Percentiles rank a stretch among this genome's conserved stretches.
These are phyloP conservation scores for Sussaba pulchella DNA, from an alignment of 2,888 invertebrate genomes.

Conservation along the genomic window DNA sequence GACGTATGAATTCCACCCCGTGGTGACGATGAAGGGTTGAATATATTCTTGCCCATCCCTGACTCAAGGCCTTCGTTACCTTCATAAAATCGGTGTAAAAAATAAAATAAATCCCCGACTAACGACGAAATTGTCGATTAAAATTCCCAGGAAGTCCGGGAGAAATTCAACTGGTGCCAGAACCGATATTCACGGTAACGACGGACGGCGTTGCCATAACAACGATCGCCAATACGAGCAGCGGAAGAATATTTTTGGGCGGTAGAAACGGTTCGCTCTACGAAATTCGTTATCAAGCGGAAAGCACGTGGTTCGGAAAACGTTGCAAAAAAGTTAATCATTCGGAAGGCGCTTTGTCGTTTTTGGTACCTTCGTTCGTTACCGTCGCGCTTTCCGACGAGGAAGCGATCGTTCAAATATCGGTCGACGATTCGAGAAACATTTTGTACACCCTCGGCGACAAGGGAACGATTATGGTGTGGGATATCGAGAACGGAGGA, in stretches of 20 bases:
- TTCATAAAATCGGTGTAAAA: no score
- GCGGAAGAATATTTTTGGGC: constrained; percentile 97
- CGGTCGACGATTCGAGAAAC: constrained; percentile 94
- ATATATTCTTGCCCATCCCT: no score
- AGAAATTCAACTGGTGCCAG: constrained; percentile 96
- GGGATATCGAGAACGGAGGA: constrained; percentile 94
- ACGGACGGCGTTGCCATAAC: constrained; percentile 95
- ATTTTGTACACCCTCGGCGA: constrained; percentile 96
- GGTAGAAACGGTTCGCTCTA: constrained; percentile 97
- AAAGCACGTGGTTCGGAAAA: constrained; percentile 97
- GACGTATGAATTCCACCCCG: no score
- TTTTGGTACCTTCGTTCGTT: constrained; percentile 95
- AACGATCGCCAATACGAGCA: constrained; percentile 91
- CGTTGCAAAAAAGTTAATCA: constrained; percentile 98
- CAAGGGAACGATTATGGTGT: constrained; percentile 95
- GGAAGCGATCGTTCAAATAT: constrained; percentile 95
- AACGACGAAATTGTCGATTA: background rate
- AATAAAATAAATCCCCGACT: no score
- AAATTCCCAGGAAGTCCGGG: constrained; percentile 84
- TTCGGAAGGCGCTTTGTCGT: constrained; percentile 94
- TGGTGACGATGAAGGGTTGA: no score
- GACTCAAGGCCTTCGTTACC: no score
- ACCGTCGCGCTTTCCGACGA: constrained; percentile 94
- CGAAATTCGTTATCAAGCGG: constrained; percentile 97
- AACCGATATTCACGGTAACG: constrained; percentile 96